phyloP scores from a whole-genome alignment of 2,888 invertebrate species.

The Drosophila anceps region DNA sequence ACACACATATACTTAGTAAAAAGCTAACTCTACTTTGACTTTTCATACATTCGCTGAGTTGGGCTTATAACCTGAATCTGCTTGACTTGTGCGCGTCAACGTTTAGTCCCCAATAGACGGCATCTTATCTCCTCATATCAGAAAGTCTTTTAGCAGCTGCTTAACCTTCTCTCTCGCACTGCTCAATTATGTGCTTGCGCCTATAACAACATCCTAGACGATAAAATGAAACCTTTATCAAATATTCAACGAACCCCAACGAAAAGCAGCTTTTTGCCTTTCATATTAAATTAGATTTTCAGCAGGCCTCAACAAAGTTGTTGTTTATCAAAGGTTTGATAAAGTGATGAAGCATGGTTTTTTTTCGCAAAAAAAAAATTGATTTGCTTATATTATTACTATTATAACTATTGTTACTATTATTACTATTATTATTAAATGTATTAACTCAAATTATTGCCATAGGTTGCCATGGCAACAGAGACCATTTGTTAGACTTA shows the following conservation, averaged over 20 bases:
- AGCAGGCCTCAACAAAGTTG: not conserved
- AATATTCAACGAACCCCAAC: slow-evolving; percentile 15
- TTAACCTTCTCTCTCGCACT: not conserved
- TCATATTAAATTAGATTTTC: slow-evolving; percentile 1
- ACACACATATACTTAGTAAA: not conserved
- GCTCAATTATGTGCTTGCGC: not conserved
- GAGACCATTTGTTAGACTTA: not conserved
- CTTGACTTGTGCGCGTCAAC: not conserved
- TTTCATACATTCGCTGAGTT: not conserved
- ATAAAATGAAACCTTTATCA: slow-evolving; percentile 11
- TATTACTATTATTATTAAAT: not conserved
- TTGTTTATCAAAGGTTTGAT: not conserved
- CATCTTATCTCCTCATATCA: not conserved
- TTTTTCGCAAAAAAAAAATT: not conserved
- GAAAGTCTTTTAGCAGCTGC: not conserved
- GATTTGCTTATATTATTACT: not conserved
- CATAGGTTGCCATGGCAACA: slow-evolving; percentile 2
- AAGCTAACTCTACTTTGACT: not conserved
- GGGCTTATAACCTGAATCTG: not conserved
- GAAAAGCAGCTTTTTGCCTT: slow-evolving; percentile 3
- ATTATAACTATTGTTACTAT: not conserved
- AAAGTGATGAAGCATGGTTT: not conserved
- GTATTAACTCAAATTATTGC: not conserved
- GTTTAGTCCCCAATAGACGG: not conserved
- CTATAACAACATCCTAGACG: not conserved